Evolutionary conservation across 2,113 vertebrate genomes (phyloP).

Genomic region (Corythornis vintsioides): DNA sequence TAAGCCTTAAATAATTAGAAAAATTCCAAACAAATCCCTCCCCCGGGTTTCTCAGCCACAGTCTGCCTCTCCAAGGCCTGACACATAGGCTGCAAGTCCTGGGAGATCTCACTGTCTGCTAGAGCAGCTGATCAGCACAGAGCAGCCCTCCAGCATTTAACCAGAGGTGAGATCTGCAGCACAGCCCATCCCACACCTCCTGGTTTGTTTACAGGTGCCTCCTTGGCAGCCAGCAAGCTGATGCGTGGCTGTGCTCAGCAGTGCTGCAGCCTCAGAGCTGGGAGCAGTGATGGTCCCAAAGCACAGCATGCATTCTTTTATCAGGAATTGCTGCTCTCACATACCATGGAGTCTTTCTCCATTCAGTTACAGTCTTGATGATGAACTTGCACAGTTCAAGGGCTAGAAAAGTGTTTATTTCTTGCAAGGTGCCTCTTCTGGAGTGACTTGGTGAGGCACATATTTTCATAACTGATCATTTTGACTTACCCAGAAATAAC

Average conservation of each 20-base stretch:
- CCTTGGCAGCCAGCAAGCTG: background rate
- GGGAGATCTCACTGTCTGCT: background rate
- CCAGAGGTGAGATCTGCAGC: background rate
- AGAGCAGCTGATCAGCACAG: background rate
- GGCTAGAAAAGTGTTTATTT: background rate
- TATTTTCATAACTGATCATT: background rate
- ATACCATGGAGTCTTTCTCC: background rate
- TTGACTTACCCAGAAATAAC: background rate
- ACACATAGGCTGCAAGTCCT: background rate
- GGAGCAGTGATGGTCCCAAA: background rate
- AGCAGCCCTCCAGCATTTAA: background rate
- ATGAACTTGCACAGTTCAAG: background rate
- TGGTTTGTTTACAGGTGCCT: background rate
- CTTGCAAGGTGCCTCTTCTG: fast-evolving
- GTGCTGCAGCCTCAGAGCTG: background rate
- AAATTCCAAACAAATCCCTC: background rate
- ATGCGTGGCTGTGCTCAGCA: background rate
- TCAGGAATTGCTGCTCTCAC: background rate
- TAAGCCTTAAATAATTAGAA: conserved; percentile 14
- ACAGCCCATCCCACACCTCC: background rate
- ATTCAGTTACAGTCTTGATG: fast-evolving
- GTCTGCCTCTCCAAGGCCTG: background rate
- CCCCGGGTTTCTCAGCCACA: background rate
- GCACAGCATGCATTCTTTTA: background rate
- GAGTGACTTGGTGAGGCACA: background rate